These are phyloP conservation scores for Galerucella pusilla DNA, from an alignment of 2,888 invertebrate species.

Conservation along the genomic window DNA sequence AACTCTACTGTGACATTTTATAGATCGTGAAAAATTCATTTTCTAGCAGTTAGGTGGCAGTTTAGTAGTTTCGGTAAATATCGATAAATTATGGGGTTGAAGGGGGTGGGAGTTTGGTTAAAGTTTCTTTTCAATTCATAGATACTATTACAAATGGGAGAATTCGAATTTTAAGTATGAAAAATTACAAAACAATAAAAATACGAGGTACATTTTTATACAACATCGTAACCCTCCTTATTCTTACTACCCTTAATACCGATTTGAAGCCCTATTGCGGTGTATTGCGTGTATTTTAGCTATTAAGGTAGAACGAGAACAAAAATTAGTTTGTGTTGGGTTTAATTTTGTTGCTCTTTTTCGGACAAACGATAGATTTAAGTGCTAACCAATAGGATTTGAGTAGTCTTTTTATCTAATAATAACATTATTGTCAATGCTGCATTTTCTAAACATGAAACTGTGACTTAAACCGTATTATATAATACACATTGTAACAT, in stretches of 20 bases:
- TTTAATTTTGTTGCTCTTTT: constrained; percentile 26
- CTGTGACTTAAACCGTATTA: too few species aligned
- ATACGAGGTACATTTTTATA: neutral
- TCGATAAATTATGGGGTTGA: neutral
- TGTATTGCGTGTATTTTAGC: constrained; percentile 8
- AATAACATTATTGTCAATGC: constrained; percentile 21
- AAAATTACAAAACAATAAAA: too few species aligned
- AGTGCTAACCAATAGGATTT: neutral
- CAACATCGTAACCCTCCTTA: neutral
- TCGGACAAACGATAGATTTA: constrained; percentile 1
- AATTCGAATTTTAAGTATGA: too few species aligned
- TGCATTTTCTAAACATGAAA: neutral
- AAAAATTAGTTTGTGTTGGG: constrained; percentile 17
- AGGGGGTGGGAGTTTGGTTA: too few species aligned
- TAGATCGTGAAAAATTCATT: constrained; percentile 31
- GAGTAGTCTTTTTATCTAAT: neutral
- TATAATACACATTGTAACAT: too few species aligned
- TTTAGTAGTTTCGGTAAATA: neutral
- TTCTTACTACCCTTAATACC: neutral
- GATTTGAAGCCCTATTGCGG: neutral
- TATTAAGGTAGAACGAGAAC: constrained; percentile 10
- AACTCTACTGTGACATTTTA: constrained; percentile 29
- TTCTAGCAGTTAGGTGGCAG: constrained; percentile 17
- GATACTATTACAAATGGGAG: too few species aligned
- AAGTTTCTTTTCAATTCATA: too few species aligned